Percentiles rank a stretch among this genome's conserved stretches.
phyloP scores from a whole-genome alignment of 2,113 vertebrate species.

The Ictidomys tridecemlineatus region DNA sequence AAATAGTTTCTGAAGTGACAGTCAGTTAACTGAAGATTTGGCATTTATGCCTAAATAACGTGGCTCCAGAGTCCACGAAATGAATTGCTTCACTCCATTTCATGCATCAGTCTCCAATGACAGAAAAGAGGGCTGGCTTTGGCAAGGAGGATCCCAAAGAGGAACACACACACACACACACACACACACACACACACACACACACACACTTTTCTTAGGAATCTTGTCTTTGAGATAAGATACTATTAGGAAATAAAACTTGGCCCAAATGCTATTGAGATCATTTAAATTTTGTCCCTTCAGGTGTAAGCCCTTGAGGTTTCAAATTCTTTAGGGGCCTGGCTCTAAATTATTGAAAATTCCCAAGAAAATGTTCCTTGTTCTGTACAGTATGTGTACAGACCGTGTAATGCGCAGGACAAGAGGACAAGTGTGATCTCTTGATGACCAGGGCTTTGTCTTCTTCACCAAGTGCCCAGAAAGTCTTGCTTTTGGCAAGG shows the following conservation, averaged over 20 bases:
- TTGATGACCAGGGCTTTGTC: background rate
- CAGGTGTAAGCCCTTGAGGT: background rate
- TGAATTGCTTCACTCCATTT: background rate
- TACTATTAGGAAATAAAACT: background rate
- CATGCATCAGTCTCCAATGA: fast-evolving
- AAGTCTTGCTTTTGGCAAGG: background rate
- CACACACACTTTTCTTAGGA: background rate
- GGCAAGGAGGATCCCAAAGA: background rate
- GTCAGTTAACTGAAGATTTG: background rate
- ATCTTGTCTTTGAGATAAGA: background rate
- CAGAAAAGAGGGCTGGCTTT: background rate
- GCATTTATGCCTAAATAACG: background rate
- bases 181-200: background rate
- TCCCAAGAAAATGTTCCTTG: background rate
- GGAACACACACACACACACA: background rate
- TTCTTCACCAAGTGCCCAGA: background rate
- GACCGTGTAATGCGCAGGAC: background rate
- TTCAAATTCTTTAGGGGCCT: conserved; percentile 39
- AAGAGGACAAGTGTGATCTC: background rate
- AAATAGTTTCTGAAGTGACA: background rate
- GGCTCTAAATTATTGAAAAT: background rate
- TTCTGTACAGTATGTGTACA: background rate
- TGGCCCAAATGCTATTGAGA: background rate
- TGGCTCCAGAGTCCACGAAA: background rate
- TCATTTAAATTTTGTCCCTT: conserved; percentile 35